phyloP scores from a whole-genome alignment of 2,113 vertebrate species.

The Dasyprocta punctata region DNA sequence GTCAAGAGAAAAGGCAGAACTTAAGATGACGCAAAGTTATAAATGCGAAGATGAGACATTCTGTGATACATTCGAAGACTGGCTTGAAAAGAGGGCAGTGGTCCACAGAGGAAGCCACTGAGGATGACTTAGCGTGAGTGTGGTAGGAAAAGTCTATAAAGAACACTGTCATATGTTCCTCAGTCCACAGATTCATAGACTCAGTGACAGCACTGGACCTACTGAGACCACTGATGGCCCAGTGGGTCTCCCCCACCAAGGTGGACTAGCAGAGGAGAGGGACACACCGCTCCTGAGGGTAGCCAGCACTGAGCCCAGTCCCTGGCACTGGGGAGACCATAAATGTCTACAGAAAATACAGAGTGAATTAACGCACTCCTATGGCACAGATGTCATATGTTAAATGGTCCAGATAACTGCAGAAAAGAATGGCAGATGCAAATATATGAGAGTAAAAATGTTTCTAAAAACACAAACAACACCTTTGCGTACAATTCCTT shows the following conservation, averaged over 20 bases:
- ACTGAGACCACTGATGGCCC: not conserved
- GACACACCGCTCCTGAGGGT: not conserved
- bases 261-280: not conserved
- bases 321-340: not conserved
- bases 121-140: not conserved
- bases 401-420: not conserved
- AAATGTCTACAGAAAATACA: not conserved
- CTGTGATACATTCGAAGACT: not conserved
- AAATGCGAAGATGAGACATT: not conserved
- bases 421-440: not conserved
- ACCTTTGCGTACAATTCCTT: not conserved
- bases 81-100: not conserved
- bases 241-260: not conserved
- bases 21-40: not conserved
- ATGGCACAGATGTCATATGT: not conserved
- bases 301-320: not conserved
- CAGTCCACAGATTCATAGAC: not conserved
- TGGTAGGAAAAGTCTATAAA: not conserved
- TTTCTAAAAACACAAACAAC: conserved; percentile 26
- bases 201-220: not conserved
- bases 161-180: not conserved
- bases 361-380: not conserved
- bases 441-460: conserved; percentile 28
- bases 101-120: not conserved
- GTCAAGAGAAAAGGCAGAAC: not conserved